Evolutionary conservation across 35 echinoderm and acorn worm species (phyloP).

Genomic region (Ophioderma brevispina): DNA sequence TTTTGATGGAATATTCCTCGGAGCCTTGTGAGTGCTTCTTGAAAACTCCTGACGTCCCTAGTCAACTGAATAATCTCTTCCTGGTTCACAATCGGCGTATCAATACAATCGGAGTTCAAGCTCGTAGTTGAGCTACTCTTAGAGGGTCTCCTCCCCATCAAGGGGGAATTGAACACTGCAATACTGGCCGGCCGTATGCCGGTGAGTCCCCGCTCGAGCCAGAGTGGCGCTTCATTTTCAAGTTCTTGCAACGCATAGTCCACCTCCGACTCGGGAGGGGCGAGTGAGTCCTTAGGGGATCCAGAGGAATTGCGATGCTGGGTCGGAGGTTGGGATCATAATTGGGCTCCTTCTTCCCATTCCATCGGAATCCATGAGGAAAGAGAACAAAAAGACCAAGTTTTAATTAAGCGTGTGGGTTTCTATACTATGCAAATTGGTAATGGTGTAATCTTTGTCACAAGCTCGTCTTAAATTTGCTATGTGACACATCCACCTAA

Average conservation of each 20-base stretch:
- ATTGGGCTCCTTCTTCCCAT: constrained; percentile 2
- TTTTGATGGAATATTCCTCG: constrained; percentile 68
- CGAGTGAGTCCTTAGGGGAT: background rate
- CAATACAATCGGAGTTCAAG: constrained; percentile 88
- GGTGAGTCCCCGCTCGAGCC: background rate
- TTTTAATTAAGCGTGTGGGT: no score
- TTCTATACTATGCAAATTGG: no score
- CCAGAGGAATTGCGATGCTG: background rate
- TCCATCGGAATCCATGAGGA: constrained; percentile 1
- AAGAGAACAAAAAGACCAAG: background rate
- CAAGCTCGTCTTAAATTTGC: no score
- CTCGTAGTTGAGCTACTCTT: constrained; percentile 94
- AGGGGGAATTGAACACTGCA: constrained; percentile 53
- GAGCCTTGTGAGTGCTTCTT: constrained; percentile 73
- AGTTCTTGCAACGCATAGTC: background rate
- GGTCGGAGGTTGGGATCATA: background rate
- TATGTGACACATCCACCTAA: no score
- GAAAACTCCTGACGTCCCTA: constrained; percentile 79
- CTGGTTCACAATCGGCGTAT: constrained; percentile 83
- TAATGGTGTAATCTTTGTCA: no score
- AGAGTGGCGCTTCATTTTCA: constrained; percentile 42
- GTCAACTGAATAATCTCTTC: constrained; percentile 94
- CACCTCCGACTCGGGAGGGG: constrained; percentile 12
- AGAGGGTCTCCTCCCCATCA: constrained; percentile 54
- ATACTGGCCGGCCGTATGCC: constrained; percentile 58